phyloP scores from a whole-genome alignment of 2,113 vertebrate genomes.

The Fregata magnificens region DNA sequence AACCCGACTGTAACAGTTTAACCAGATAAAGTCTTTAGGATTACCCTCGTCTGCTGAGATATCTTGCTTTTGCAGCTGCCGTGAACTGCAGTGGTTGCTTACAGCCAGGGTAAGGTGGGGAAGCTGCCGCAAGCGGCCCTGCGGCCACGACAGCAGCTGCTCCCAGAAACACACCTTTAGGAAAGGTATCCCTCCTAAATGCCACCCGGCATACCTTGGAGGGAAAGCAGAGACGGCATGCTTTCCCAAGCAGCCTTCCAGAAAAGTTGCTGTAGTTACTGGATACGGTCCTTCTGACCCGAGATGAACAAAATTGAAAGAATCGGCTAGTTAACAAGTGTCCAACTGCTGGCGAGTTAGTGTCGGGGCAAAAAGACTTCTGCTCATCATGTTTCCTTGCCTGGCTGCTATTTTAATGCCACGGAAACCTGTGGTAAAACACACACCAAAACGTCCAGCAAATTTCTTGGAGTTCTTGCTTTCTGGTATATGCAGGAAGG shows the following conservation, averaged over 20 bases:
- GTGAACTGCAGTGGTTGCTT: not conserved
- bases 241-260: not conserved
- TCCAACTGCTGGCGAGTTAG: not conserved
- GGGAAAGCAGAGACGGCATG: not conserved
- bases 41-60: not conserved
- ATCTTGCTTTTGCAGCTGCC: not conserved
- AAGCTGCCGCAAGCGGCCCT: not conserved
- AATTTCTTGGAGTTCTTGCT: not conserved
- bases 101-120: not conserved
- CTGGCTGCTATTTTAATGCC: not conserved
- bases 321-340: too few species aligned
- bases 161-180: not conserved
- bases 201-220: accelerated
- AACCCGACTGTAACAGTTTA: accelerated
- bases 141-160: accelerated
- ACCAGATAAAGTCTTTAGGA: not conserved
- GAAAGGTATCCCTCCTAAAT: not conserved
- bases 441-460: not conserved
- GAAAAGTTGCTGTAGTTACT: not conserved
- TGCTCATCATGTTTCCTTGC: not conserved
- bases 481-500: not conserved
- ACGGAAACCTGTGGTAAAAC: not conserved
- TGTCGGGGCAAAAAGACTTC: not conserved
- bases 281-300: not conserved
- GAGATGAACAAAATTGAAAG: not conserved